Evolutionary conservation across 2,888 invertebrate species (phyloP).

Genomic region (Ceraclea dissimilis): DNA sequence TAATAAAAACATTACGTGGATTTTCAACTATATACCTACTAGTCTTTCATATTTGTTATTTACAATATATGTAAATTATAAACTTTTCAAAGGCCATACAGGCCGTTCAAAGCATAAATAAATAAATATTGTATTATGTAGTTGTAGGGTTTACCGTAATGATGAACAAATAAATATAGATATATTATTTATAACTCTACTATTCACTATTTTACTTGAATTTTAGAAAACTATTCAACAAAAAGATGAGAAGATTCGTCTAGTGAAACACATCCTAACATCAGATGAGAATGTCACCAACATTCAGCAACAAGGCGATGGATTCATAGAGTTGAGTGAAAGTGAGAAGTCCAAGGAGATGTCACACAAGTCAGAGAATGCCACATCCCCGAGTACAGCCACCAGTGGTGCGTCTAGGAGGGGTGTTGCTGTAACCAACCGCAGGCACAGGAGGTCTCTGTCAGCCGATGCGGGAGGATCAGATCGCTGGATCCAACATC

Average conservation of each 20-base stretch:
- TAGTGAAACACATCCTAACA: conserved; percentile 53
- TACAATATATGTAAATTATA: too few species aligned
- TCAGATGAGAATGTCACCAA: conserved; percentile 35
- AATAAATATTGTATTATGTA: too few species aligned
- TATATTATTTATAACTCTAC: too few species aligned
- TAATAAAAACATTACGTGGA: too few species aligned
- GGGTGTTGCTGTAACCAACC: conserved; percentile 62
- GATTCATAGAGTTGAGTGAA: conserved; percentile 24
- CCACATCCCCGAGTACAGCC: conserved; percentile 8
- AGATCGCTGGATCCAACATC: conserved; percentile 82
- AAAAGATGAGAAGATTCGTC: conserved; percentile 53
- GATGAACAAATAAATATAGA: too few species aligned
- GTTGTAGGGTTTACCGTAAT: too few species aligned
- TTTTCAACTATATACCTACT: too few species aligned
- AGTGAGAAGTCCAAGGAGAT: conserved; percentile 29
- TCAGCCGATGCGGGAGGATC: conserved; percentile 60
- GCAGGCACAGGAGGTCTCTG: conserved; percentile 69
- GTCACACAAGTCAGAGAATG: conserved; percentile 31
- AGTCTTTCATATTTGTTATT: too few species aligned
- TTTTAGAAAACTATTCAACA: conserved; percentile 46
- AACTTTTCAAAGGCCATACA: too few species aligned
- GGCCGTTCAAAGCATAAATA: too few species aligned
- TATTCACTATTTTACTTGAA: too few species aligned
- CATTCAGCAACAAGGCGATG: not conserved
- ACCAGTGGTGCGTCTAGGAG: conserved; percentile 13